These are phyloP conservation scores for Motacilla tschutschensis DNA, from an alignment of 2,113 vertebrate genomes.

Conservation along the genomic window DNA sequence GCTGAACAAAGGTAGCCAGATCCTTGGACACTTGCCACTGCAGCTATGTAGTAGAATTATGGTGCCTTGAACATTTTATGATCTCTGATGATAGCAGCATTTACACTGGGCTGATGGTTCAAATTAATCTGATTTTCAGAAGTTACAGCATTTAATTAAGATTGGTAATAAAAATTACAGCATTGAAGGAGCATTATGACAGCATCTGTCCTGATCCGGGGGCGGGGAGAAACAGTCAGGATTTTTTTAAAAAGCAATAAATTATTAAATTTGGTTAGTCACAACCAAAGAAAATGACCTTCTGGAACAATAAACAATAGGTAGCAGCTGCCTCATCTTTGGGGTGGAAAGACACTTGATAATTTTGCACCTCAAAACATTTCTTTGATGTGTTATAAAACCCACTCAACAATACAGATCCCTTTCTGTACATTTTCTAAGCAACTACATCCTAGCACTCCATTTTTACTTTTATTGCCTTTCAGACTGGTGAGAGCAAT, in stretches of 20 bases:
- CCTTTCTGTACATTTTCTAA: background rate
- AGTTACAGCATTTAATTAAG: slow-evolving; percentile 3
- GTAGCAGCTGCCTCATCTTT: background rate
- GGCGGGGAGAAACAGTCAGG: background rate
- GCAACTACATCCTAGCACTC: slow-evolving; percentile 17
- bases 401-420: background rate
- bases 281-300: background rate
- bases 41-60: background rate
- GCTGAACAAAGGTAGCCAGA: background rate
- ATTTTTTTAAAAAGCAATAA: background rate
- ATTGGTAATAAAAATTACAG: background rate
- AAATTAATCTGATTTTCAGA: slow-evolving; percentile 18
- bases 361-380: background rate
- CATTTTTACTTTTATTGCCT: slow-evolving; percentile 49
- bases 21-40: background rate
- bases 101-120: background rate
- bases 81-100: background rate
- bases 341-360: background rate
- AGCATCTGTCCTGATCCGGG: background rate
- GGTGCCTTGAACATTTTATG: background rate
- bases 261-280: background rate
- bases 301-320: background rate
- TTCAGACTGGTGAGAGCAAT: slow-evolving; percentile 28
- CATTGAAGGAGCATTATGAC: background rate
- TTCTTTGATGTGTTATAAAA: background rate